Evolutionary conservation across 2,113 vertebrate species (phyloP).

Genomic region (Orthonyx spaldingii): DNA sequence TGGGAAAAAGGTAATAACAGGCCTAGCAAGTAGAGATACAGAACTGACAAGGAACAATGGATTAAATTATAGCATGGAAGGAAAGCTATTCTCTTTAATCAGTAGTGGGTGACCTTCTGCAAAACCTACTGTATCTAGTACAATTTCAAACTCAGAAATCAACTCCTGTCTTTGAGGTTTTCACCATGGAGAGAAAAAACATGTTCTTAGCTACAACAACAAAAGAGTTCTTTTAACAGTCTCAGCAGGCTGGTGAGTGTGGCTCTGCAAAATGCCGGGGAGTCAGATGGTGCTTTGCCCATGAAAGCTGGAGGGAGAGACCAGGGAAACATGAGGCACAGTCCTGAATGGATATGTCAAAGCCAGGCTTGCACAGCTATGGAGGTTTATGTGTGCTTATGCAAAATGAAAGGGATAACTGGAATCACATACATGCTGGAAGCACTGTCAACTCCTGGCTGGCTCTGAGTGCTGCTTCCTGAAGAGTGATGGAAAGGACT

Average conservation of each 20-base stretch:
- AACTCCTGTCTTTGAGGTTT: neutral
- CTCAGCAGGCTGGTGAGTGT: too few relatives aligned
- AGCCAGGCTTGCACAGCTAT: neutral
- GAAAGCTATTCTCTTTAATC: neutral
- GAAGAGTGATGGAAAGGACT: neutral
- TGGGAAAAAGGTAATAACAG: neutral
- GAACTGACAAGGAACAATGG: neutral
- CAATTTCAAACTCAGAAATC: neutral
- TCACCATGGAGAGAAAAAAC: neutral
- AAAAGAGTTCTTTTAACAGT: neutral
- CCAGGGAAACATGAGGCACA: neutral
- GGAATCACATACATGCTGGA: neutral
- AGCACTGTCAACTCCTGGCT: neutral
- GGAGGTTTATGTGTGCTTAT: neutral
- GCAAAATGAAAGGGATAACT: neutral
- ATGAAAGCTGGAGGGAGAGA: neutral
- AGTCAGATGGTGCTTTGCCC: neutral
- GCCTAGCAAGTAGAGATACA: neutral
- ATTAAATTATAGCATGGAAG: neutral
- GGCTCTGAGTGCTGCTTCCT: neutral
- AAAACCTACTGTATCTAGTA: neutral
- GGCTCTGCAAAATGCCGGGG: neutral
- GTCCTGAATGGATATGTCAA: neutral
- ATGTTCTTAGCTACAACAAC: neutral
- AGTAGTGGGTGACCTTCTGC: neutral